phyloP scores from a whole-genome alignment of 1,140 invertebrate genomes.

The Drosophila lacteicornis region DNA sequence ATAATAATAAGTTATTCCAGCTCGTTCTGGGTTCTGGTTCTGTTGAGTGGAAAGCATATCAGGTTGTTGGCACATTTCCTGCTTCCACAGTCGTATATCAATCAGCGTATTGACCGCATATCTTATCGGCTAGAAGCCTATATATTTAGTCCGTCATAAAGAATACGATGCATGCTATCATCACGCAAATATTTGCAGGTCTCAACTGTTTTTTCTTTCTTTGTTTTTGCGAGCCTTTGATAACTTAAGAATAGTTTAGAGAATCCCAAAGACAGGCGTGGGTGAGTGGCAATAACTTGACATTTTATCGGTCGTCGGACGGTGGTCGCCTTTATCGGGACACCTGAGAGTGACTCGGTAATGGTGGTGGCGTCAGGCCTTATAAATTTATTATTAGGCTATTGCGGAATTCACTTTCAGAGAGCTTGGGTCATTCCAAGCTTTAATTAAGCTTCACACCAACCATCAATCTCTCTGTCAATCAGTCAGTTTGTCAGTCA shows the following conservation, averaged over 20 bases:
- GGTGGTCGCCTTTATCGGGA: conserved; percentile 15
- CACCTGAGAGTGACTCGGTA: conserved; percentile 6
- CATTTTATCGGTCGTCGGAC: conserved; percentile 33
- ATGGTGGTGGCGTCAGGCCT: neutral
- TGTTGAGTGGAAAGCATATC: conserved; percentile 28
- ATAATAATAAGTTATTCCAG: neutral
- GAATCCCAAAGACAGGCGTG: conserved; percentile 24
- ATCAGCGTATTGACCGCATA: conserved; percentile 33
- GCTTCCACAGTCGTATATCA: conserved; percentile 48
- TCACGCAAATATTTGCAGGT: conserved; percentile 65
- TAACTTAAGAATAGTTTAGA: conserved; percentile 22
- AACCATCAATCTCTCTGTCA: conserved; percentile 21
- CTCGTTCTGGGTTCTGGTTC: neutral
- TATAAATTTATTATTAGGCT: conserved; percentile 32
- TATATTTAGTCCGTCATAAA: conserved; percentile 23
- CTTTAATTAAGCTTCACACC: conserved; percentile 13
- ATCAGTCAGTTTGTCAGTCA: conserved; percentile 18
- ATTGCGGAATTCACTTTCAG: conserved; percentile 26
- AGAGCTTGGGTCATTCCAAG: neutral
- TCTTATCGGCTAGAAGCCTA: conserved; percentile 42
- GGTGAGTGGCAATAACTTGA: conserved; percentile 24
- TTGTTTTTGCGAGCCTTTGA: conserved; percentile 3
- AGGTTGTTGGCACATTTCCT: conserved; percentile 32
- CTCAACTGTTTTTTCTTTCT: conserved; percentile 8
- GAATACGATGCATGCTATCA: conserved; percentile 42